Evolutionary conservation across 2,888 invertebrate species (phyloP).

Genomic region (Sylvicola fuscatus): DNA sequence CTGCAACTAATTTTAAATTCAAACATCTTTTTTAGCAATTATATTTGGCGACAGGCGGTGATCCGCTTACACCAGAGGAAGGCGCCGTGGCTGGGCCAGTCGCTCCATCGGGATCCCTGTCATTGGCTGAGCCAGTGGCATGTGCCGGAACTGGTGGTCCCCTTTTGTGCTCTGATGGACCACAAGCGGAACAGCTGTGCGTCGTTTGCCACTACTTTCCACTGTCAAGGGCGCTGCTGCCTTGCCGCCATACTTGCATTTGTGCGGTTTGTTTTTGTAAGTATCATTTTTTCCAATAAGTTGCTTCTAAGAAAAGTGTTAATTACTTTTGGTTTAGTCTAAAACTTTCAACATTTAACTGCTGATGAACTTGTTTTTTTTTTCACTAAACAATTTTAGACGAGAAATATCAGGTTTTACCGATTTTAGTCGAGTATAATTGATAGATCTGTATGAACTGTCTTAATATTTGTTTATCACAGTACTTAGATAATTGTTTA

Average conservation of each 20-base stretch:
- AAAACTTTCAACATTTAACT: too few relatives aligned
- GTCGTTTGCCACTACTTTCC: slow-evolving; percentile 67
- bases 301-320: too few relatives aligned
- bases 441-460: too few relatives aligned
- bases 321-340: too few relatives aligned
- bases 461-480: too few relatives aligned
- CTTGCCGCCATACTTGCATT: slow-evolving; percentile 71
- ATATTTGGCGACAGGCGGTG: slow-evolving; percentile 52
- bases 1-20: neutral
- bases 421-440: too few relatives aligned
- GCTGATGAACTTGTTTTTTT: too few relatives aligned
- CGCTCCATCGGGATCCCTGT: slow-evolving; percentile 26
- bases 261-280: slow-evolving; percentile 57
- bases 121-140: slow-evolving; percentile 31
- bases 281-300: slow-evolving; percentile 15
- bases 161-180: slow-evolving; percentile 12
- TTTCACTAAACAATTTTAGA: too few relatives aligned
- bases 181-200: slow-evolving; percentile 43
- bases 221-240: slow-evolving; percentile 57
- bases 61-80: slow-evolving; percentile 32
- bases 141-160: slow-evolving; percentile 19
- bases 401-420: too few relatives aligned
- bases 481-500: too few relatives aligned
- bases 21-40: slow-evolving; percentile 40
- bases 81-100: slow-evolving; percentile 21